Percentiles rank a stretch among this genome's conserved stretches.
Evolutionary conservation across 2,113 vertebrate species (phyloP).

Genomic region (Pollachius pollachius): DNA sequence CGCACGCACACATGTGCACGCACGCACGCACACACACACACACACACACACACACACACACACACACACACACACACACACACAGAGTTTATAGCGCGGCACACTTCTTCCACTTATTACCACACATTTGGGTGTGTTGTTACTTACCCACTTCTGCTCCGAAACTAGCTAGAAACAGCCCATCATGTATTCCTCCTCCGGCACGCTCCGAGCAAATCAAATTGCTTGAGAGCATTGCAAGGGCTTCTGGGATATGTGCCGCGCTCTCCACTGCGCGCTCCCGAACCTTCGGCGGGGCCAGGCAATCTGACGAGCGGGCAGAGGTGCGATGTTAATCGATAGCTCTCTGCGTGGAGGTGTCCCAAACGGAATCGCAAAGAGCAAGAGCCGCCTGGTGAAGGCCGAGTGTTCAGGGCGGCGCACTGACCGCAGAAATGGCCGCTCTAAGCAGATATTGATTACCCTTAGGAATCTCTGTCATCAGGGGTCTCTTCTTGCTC

Average conservation of each 20-base stretch:
- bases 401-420: constrained; percentile 14
- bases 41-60: constrained; percentile 23
- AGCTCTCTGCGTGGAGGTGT: constrained; percentile 32
- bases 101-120: constrained; percentile 34
- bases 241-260: constrained; percentile 7
- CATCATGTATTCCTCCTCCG: constrained; percentile 46
- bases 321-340: constrained; percentile 35
- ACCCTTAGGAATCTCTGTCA: constrained; percentile 4
- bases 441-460: constrained; percentile 56
- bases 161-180: constrained; percentile 23
- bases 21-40: constrained; percentile 16
- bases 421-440: constrained; percentile 20
- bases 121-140: constrained; percentile 39
- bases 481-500: background rate
- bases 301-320: constrained; percentile 26
- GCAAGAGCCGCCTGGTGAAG: constrained; percentile 26
- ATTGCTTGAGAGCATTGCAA: constrained; percentile 27
- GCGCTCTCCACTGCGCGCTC: background rate
- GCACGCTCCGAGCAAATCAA: constrained; percentile 50
- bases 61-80: constrained; percentile 14
- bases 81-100: constrained; percentile 8
- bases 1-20: constrained; percentile 4
- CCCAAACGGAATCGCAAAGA: constrained; percentile 47
- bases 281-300: constrained; percentile 4
- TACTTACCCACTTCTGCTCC: constrained; percentile 6